These are phyloP conservation scores for Enteromius paludinosus DNA, from an alignment of 2,797 vertebrate species.

Conservation along the genomic window DNA sequence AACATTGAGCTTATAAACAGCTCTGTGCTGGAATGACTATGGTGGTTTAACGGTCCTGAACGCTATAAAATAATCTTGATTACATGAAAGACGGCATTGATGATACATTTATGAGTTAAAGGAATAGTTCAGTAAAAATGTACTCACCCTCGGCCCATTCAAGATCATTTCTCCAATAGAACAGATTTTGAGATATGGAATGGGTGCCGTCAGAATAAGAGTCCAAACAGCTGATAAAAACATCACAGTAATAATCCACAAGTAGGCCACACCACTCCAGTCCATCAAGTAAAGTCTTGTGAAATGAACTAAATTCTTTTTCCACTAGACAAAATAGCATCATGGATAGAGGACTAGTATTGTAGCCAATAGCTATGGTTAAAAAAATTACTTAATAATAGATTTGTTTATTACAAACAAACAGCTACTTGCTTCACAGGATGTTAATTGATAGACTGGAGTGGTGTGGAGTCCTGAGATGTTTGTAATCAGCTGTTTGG, in stretches of 20 bases:
- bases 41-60: no score
- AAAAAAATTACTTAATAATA: not conserved
- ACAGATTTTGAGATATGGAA: not conserved
- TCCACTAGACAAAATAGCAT: not conserved
- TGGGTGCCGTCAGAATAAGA: not conserved
- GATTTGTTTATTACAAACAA: not conserved
- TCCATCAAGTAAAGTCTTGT: not conserved
- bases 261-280: not conserved
- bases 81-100: not conserved
- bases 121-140: not conserved
- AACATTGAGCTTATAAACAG: not conserved
- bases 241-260: not conserved
- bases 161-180: not conserved
- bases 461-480: not conserved
- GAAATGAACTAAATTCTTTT: no score
- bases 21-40: not conserved
- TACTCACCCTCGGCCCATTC: not conserved
- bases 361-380: not conserved
- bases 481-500: not conserved
- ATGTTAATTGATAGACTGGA: not conserved
- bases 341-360: not conserved
- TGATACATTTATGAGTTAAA: not conserved
- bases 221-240: not conserved
- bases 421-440: not conserved
- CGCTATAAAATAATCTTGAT: not conserved